Percentiles rank a stretch among this genome's conserved stretches.
phyloP scores from a whole-genome alignment of 2,113 vertebrate genomes.

The Phyllostomus hastatus region DNA sequence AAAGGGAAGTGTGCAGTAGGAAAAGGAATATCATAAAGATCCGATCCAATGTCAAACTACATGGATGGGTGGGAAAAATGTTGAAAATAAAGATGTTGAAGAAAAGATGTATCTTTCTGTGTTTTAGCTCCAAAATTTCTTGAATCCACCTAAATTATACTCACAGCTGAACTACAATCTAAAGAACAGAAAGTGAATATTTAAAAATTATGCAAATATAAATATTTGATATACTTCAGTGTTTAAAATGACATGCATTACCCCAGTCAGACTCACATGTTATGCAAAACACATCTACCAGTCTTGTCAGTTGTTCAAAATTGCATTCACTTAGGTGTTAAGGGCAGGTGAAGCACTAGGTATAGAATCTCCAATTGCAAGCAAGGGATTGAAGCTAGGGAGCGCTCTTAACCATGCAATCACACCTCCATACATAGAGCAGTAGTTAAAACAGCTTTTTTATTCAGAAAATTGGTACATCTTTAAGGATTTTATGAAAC shows the following conservation, averaged over 20 bases:
- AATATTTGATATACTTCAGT: background rate
- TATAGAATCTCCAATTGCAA: background rate
- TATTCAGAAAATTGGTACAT: background rate
- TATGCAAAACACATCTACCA: background rate
- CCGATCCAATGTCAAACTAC: background rate
- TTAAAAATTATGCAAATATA: background rate
- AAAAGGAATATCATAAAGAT: background rate
- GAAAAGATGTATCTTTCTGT: background rate
- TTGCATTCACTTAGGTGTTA: background rate
- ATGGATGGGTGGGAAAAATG: rapidly evolving
- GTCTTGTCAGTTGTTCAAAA: background rate
- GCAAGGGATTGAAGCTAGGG: background rate
- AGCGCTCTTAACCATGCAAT: background rate
- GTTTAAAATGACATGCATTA: background rate
- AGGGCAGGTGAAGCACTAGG: background rate
- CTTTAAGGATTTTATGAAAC: background rate
- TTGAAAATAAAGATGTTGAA: background rate
- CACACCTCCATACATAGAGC: background rate
- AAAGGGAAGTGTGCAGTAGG: background rate
- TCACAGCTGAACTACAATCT: background rate
- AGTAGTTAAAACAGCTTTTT: background rate
- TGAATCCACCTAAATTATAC: background rate
- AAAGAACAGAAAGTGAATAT: background rate
- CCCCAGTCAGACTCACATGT: background rate
- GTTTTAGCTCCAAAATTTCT: background rate